A percentile compares a stretch with the other conserved stretches of the same genome.
phyloP scores from a whole-genome alignment of 2,797 vertebrate species.

The Nyctibius grandis region DNA sequence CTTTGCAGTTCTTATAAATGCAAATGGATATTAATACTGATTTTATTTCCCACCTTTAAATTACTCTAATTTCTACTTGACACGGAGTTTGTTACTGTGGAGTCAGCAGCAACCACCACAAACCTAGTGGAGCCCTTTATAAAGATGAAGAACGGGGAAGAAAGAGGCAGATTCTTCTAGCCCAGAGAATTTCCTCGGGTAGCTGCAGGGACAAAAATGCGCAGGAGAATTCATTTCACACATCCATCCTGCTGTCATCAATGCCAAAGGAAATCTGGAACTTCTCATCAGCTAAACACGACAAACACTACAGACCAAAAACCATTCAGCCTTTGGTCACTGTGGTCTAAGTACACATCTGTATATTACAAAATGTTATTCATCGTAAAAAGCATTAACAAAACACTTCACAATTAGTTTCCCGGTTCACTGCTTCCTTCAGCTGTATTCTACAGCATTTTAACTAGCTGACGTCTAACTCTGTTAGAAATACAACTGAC shows the following conservation, averaged over 20 bases:
- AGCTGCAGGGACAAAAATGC: background rate
- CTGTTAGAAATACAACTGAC: background rate
- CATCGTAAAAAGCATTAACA: background rate
- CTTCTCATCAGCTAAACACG: background rate
- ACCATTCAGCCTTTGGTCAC: background rate
- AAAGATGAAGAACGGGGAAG: background rate
- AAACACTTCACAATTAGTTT: background rate
- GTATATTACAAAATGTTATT: background rate
- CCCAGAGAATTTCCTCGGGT: background rate
- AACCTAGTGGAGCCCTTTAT: background rate
- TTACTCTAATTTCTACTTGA: background rate
- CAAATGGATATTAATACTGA: background rate
- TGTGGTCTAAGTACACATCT: background rate
- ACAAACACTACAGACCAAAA: background rate
- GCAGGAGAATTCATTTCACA: background rate
- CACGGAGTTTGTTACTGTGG: background rate
- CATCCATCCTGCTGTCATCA: background rate
- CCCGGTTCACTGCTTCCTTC: background rate
- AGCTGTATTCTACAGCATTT: background rate
- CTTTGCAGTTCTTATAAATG: background rate
- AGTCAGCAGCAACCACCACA: background rate
- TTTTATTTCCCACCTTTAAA: background rate
- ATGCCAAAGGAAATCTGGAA: background rate
- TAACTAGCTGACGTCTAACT: background rate
- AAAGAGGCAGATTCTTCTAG: background rate